Evolutionary conservation across 2,888 invertebrate genomes (phyloP).

Genomic region (Nemoura dubitans): DNA sequence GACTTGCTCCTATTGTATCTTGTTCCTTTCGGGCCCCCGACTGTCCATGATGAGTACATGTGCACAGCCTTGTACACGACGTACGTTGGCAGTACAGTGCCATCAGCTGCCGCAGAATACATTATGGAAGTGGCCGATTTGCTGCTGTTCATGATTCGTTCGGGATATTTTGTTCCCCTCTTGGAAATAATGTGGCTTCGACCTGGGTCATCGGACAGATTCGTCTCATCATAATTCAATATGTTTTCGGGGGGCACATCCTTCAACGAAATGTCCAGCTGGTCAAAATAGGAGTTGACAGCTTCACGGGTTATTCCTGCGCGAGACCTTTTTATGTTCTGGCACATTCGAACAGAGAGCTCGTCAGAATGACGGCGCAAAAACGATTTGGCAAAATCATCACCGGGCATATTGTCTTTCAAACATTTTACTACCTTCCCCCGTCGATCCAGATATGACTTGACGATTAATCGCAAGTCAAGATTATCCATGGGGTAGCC

Average conservation of each 20-base stretch:
- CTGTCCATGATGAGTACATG: slow-evolving; percentile 50
- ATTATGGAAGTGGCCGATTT: slow-evolving; percentile 48
- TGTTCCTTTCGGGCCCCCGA: slow-evolving; percentile 48
- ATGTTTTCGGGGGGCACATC: slow-evolving; percentile 47
- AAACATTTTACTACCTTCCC: slow-evolving; percentile 35
- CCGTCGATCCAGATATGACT: slow-evolving; percentile 30
- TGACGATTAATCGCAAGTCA: slow-evolving; percentile 39
- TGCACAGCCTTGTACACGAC: slow-evolving; percentile 50
- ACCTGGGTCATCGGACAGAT: slow-evolving; percentile 56
- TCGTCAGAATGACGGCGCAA: slow-evolving; percentile 38
- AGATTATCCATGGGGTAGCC: slow-evolving; percentile 44
- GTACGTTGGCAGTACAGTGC: slow-evolving; percentile 45
- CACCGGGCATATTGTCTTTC: slow-evolving; percentile 41
- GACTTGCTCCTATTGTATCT: slow-evolving; percentile 54
- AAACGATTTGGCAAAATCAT: slow-evolving; percentile 43
- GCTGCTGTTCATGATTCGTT: slow-evolving; percentile 50
- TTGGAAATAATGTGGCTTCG: slow-evolving; percentile 47
- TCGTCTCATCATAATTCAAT: slow-evolving; percentile 56
- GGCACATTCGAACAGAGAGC: slow-evolving; percentile 42
- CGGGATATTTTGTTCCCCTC: slow-evolving; percentile 48
- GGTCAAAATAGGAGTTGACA: slow-evolving; percentile 53
- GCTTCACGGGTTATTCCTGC: slow-evolving; percentile 52
- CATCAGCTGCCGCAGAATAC: slow-evolving; percentile 47
- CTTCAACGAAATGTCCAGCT: slow-evolving; percentile 51
- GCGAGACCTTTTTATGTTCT: slow-evolving; percentile 51